Base-by-base conservation (phyloP, 2,888 invertebrate species). In the Andrena trimmerana region DNA sequence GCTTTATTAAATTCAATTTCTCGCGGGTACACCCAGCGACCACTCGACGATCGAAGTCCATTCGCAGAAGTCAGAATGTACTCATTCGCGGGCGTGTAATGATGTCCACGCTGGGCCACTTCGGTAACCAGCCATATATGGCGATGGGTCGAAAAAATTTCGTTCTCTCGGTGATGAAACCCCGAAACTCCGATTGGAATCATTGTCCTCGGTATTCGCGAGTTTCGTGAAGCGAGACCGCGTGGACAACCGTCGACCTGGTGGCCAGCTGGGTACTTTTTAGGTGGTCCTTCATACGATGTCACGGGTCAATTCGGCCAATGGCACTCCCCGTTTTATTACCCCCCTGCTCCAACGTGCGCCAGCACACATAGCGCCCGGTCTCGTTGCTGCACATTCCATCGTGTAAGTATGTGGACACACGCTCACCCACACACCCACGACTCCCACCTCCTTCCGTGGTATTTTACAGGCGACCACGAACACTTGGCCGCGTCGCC, bases 261-360 rank as follows among this genome's bases (percentile, higher is more conserved):
- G 27, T 10, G 33, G 71, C 48, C 29, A 29, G 42, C 31, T 27
- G 27, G 57, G 20, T 31, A 68, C 67, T 71, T 70, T 79, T 72
- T 72, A 57, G 71, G 69, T 36, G 71, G 54, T 57, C 24, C 65
- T 24, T 50, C 48, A 5, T 59, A 16, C n/a, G 33, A 13, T 8
- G 70, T 27, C 60, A 54, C 50, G 74, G 87, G 86, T 89, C 89
- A 89, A 91, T 90, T 91, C 88, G 91, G 85, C 86, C 86, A 86
- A 86, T 85, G 91, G 88, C 91, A 89, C 91, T 89, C 91, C 90
- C 86, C 79, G 85, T 84, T 90, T 86, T 86, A 83, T 86, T 86
- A 78, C 70, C 78, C 78, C 63, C 76, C 59, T 8, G 48, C 29
- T 60, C 71, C 77, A 74, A 81, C 57, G 24, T 13, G 81, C 65